phyloP scores from a whole-genome alignment of 2,113 vertebrate genomes.

The Abramis brama region DNA sequence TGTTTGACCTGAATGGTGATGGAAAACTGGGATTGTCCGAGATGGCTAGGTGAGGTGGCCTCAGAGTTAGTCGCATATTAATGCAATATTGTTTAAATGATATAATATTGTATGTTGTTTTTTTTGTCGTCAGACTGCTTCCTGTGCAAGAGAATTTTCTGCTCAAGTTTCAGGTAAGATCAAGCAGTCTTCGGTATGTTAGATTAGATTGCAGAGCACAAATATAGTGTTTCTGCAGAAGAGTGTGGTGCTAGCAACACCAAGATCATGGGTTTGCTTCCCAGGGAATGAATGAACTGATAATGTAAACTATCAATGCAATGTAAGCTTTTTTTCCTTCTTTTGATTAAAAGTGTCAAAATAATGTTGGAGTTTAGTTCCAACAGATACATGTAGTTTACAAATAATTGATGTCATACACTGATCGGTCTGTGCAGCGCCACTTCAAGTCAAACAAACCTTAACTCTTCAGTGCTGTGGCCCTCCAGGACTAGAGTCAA shows the following conservation, averaged over 20 bases:
- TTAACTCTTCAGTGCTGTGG: too few species aligned
- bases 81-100: not conserved
- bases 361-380: not conserved
- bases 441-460: too few species aligned
- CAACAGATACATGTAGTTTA: too few species aligned
- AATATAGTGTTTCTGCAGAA: not conserved
- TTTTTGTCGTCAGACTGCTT: constrained; percentile 74
- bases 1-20: constrained; percentile 94
- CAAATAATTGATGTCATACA: too few species aligned
- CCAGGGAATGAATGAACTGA: not conserved
- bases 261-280: not conserved
- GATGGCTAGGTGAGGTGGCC: constrained; percentile 88
- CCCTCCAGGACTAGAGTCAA: too few species aligned
- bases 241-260: not conserved
- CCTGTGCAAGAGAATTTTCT: constrained; percentile 87
- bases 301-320: not conserved
- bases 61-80: not conserved
- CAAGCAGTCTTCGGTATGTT: not conserved
- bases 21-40: constrained; percentile 94
- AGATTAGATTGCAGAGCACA: not conserved
- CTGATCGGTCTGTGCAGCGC: too few species aligned
- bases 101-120: not conserved
- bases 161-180: constrained; percentile 84
- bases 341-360: not conserved
- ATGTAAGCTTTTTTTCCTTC: not conserved